These are phyloP conservation scores for Xenopus borealis DNA, from an alignment of 2,113 vertebrate genomes.

Conservation along the genomic window DNA sequence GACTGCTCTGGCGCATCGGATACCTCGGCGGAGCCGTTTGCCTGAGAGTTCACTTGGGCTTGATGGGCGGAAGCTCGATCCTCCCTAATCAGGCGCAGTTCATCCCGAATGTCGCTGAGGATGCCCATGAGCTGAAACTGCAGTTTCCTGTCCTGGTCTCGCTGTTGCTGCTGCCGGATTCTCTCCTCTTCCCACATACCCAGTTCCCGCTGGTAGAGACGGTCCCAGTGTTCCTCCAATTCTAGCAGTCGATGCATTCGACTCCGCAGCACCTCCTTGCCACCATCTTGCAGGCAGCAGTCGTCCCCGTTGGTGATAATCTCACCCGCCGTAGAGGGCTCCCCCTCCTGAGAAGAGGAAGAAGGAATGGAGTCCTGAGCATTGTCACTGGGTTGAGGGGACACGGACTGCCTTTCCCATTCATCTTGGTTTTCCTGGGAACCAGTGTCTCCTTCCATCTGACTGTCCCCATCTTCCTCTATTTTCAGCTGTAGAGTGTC, in stretches of 20 bases:
- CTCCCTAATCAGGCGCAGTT: slow-evolving; percentile 55
- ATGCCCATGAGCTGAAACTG: slow-evolving; percentile 59
- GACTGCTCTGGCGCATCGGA: no score
- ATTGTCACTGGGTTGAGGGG: slow-evolving; percentile 47
- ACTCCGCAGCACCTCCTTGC: slow-evolving; percentile 53
- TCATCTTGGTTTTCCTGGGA: slow-evolving; percentile 31
- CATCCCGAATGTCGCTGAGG: slow-evolving; percentile 60
- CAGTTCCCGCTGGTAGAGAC: slow-evolving; percentile 60
- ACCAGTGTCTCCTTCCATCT: slow-evolving; percentile 46
- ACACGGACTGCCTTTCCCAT: slow-evolving; percentile 44
- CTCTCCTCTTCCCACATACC: slow-evolving; percentile 62
- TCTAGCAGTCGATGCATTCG: slow-evolving; percentile 57
- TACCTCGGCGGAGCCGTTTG: not conserved
- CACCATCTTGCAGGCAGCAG: slow-evolving; percentile 45
- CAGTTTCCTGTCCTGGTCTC: slow-evolving; percentile 56
- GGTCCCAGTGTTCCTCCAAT: slow-evolving; percentile 62
- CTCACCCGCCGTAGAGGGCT: slow-evolving; percentile 8
- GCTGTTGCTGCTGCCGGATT: slow-evolving; percentile 55
- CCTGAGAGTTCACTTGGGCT: not conserved
- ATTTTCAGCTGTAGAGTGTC: slow-evolving; percentile 42
- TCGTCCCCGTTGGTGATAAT: slow-evolving; percentile 36
- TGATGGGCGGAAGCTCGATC: slow-evolving; percentile 46
- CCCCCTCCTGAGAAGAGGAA: slow-evolving; percentile 50
- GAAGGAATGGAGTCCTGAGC: slow-evolving; percentile 57
- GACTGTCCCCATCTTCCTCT: slow-evolving; percentile 48